Percentiles rank a stretch among this genome's conserved stretches.
Conservation (phyloP, 2,113 vertebrate genomes). For the Gallinago jamesoni region DNA sequence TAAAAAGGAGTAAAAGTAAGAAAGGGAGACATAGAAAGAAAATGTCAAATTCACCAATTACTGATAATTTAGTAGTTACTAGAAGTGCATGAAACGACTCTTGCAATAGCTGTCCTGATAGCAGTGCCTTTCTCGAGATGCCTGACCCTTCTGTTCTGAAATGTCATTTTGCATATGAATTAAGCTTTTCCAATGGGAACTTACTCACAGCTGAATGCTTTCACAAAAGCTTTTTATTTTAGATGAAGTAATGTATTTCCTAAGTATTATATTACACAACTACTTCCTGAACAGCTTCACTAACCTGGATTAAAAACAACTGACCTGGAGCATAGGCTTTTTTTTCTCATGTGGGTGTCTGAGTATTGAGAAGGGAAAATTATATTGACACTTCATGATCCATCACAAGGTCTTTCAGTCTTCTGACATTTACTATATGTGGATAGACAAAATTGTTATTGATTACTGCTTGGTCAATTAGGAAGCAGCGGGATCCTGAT, state of each 20-base stretch:
- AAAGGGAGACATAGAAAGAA: neutral
- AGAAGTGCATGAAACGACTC: neutral
- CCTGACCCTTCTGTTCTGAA: neutral
- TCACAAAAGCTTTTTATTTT: neutral
- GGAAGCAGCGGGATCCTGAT: neutral
- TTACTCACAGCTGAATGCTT: neutral
- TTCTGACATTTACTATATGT: neutral
- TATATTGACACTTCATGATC: neutral
- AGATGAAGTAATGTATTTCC: neutral
- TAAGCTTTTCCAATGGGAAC: neutral
- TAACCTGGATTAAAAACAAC: neutral
- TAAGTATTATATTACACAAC: neutral
- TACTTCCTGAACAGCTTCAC: neutral
- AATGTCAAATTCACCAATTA: neutral
- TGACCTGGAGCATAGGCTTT: neutral
- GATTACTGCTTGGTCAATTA: neutral
- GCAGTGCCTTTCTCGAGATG: neutral
- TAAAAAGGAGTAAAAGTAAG: neutral
- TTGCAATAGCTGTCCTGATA: neutral
- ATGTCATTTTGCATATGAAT: neutral
- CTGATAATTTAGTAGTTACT: neutral
- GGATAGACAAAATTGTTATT: neutral
- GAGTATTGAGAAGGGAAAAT: neutral
- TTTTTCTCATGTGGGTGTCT: neutral
- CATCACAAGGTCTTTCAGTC: neutral